Evolutionary conservation across 2,888 invertebrate genomes (phyloP), one percentile per base, ranked within the genome.

Genomic region (Plagiodera versicolora): DNA sequence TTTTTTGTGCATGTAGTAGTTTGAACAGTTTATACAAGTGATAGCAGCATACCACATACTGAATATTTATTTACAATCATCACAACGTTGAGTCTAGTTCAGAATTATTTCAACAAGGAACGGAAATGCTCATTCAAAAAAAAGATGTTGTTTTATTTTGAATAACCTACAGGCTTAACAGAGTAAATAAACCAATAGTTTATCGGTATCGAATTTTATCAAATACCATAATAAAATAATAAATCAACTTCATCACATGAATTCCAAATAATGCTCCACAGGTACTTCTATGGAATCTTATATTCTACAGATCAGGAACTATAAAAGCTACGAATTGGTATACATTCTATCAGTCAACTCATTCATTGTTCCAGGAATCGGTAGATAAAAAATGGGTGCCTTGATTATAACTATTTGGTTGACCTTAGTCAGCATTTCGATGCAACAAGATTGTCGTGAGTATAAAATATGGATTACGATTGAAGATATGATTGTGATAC

Each of bases 391-490:
- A 39, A 39, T 39, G 39, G 14, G 39, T 39, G 39, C 14, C 4
- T 14, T 39, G 2, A 2, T 39, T 11, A 39, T 11, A 32, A 2
- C 10, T 47, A 11, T 19, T 20, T 39, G 35, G 20, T 18, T 44
- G 8, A 1, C 14, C 14, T 44, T 18, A 9, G 11, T 44, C 5
- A n/a, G 35, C 9, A 10, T 52, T 5, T 52, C 52, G 9, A 20
- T 20, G 10, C 28, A 14, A 19, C 6, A 44, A 3, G 44, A 53
- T 6, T 53, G 53, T n/a, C 20, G 48, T 49, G 30, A 56, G 49
- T 48, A 2, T 2, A 6, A 32, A 32, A 24, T 24, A n/a, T n/a
- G n/a, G n/a, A n/a, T n/a, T n/a, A n/a, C n/a, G n/a, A n/a, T n/a
- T n/a, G n/a, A n/a, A n/a, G n/a, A n/a, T n/a, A n/a, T n/a, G n/a